Base-by-base conservation (phyloP, 2,113 vertebrate genomes). In the Hypanus sabinus region DNA sequence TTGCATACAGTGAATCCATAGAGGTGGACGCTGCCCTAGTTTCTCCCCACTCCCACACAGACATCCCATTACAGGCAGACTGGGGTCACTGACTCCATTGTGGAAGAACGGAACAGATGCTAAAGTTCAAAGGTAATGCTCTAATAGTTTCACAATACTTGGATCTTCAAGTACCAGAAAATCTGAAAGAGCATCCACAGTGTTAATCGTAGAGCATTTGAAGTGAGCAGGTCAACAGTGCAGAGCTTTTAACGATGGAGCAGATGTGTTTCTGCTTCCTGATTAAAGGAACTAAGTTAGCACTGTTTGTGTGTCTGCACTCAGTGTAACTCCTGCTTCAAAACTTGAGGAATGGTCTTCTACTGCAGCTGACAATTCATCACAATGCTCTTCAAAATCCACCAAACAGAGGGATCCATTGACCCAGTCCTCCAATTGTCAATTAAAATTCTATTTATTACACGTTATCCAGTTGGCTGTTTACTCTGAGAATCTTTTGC, bases 181-280 rank as follows among this genome's bases (percentile, higher is more conserved):
- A 60, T 88, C 57, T 65, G 60, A 33, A 62, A 65, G 65, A 33
- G 27, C 85, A 88, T 62, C 85, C 62, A 65, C 85, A 65, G 60
- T 30, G 57, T 55, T n/a, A 87, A 87, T 87, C 57, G 9, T 16
- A 24, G 11, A 62, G 11, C 83, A 11, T 87, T 88, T 65, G 85
- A 33, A 30, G 30, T 65, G 60, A 33, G 85, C 30, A 88, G 85
- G 57, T 88, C 85, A 88, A n/a, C 30, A 33, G 85, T 33, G 85
- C 85, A 88, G 60, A 88, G 85, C 85, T 88, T 65, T 33, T 88
- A 65, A 14, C 65, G 57, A 88, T 30, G 1, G 30, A 65, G 60
- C 85, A 88, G 85, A 88, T 88, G 85, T 65, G 85, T 12, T 65
- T 88, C 85, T 65, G 16, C 30, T 65, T 88, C 14, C n/a, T n/a